These are phyloP conservation scores for Orestias chungarensis DNA, from an alignment of 2,797 vertebrate genomes.

Conservation along the genomic window DNA sequence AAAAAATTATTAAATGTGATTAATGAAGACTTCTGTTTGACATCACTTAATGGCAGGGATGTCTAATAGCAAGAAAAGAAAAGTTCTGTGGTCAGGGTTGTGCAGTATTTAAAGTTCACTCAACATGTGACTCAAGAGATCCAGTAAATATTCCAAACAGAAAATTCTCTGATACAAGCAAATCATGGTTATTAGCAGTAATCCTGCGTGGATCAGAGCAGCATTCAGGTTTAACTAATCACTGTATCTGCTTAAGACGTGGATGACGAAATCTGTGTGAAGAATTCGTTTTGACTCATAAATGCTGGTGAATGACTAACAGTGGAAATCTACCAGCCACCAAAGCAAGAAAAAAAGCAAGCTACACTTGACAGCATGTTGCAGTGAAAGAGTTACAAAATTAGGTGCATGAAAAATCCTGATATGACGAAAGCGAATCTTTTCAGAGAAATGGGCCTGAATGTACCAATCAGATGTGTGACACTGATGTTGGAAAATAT, in stretches of 20 bases:
- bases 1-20: conserved; percentile 4
- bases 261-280: conserved; percentile 45
- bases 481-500: not conserved
- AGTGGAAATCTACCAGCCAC: conserved; percentile 26
- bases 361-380: conserved; percentile 34
- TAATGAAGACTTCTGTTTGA: conserved; percentile 24
- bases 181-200: conserved; percentile 43
- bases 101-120: conserved; percentile 47
- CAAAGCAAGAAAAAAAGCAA: conserved; percentile 38
- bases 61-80: too few relatives aligned
- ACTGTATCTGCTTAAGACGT: conserved; percentile 63
- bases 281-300: conserved; percentile 57
- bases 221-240: conserved; percentile 60
- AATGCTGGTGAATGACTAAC: conserved; percentile 40
- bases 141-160: conserved; percentile 40
- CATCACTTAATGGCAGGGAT: too few relatives aligned
- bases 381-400: conserved; percentile 11
- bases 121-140: conserved; percentile 53
- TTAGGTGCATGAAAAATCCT: not conserved
- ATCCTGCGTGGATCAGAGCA: conserved; percentile 64
- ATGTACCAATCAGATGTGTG: not conserved
- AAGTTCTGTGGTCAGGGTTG: conserved; percentile 20
- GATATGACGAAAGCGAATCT: not conserved
- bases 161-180: conserved; percentile 54
- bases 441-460: not conserved